phyloP scores from a whole-genome alignment of 2,113 vertebrate genomes.

The Pelusios castaneus region DNA sequence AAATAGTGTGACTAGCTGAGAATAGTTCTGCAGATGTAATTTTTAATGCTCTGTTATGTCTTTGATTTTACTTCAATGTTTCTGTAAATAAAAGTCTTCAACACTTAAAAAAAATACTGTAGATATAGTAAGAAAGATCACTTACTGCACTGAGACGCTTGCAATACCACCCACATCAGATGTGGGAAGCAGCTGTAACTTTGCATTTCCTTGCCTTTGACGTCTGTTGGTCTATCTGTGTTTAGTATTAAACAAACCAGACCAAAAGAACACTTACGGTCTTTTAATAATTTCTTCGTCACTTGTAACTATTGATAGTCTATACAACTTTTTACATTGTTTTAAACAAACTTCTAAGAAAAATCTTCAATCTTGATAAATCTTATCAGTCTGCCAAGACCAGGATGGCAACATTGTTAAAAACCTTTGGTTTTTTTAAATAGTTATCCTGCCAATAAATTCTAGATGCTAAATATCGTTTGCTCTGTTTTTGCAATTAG shows the following conservation, averaged over 20 bases:
- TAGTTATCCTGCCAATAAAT: background rate
- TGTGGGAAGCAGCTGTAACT: background rate
- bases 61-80: background rate
- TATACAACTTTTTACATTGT: background rate
- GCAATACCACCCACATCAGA: background rate
- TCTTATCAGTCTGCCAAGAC: background rate
- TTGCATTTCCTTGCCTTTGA: background rate
- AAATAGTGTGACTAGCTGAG: background rate
- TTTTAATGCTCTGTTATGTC: background rate
- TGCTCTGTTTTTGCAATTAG: background rate
- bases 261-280: background rate
- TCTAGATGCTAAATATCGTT: background rate
- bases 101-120: background rate
- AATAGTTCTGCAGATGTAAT: background rate
- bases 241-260: background rate
- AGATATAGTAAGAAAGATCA: background rate
- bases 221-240: background rate
- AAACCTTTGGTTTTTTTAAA: background rate
- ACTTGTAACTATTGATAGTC: background rate
- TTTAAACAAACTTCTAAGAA: background rate
- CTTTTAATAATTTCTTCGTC: background rate
- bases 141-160: background rate
- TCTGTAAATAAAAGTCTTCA: rapidly evolving
- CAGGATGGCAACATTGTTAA: background rate
- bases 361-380: background rate